Conservation (phyloP, 1,140 invertebrate species). For the Lordiphosa mommai region DNA sequence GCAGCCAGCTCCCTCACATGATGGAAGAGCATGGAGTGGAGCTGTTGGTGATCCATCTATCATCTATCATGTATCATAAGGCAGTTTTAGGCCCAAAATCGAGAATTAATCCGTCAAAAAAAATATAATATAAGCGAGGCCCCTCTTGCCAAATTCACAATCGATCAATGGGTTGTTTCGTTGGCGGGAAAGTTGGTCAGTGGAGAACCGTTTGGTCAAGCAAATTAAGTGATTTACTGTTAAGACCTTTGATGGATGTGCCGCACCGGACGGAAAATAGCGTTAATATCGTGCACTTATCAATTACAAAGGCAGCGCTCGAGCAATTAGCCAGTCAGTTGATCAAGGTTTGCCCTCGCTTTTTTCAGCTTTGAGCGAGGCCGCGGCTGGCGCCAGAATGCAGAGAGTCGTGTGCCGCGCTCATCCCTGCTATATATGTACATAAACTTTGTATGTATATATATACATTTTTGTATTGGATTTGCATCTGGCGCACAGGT, state of each 20-base stretch:
- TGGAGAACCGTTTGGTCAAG: slow-evolving; percentile 21
- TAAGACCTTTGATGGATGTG: slow-evolving; percentile 64
- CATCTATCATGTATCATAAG: slow-evolving; percentile 69
- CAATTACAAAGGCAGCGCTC: slow-evolving; percentile 68
- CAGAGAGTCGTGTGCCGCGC: slow-evolving; percentile 7
- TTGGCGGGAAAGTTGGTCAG: slow-evolving; percentile 44
- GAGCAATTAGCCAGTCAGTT: slow-evolving; percentile 59
- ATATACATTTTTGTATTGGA: neutral
- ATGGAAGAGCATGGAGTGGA: slow-evolving; percentile 45
- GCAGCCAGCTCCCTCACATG: slow-evolving; percentile 39
- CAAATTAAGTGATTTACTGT: slow-evolving; percentile 54
- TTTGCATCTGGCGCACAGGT: slow-evolving; percentile 52
- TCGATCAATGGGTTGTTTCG: slow-evolving; percentile 55
- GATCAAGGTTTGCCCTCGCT: slow-evolving; percentile 49
- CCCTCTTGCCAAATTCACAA: slow-evolving; percentile 71
- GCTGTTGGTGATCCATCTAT: slow-evolving; percentile 57
- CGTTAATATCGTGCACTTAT: slow-evolving; percentile 31
- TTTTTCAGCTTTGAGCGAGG: slow-evolving; percentile 34
- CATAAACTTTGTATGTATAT: neutral
- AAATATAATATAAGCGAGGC: neutral
- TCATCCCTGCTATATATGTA: neutral
- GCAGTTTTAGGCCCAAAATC: slow-evolving; percentile 63
- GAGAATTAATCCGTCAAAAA: slow-evolving; percentile 72
- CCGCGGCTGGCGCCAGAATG: slow-evolving; percentile 50
- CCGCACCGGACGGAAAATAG: slow-evolving; percentile 27